Conservation (phyloP, 1,140 invertebrate species). For the Diplogasteroides magnus region DNA sequence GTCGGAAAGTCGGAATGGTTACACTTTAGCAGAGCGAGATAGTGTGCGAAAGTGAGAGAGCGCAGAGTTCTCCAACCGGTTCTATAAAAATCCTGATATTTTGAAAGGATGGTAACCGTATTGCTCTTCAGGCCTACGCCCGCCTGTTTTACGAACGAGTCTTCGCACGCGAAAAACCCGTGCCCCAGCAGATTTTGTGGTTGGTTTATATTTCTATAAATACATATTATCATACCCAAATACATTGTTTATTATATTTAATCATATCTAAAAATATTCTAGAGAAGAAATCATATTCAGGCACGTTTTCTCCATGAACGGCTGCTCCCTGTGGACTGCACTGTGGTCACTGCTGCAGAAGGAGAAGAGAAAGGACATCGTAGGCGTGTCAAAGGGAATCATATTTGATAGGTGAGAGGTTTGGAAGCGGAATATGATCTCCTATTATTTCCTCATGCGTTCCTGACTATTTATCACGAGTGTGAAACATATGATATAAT, state of each 20-base stretch:
- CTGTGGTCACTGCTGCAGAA: constrained; percentile 47
- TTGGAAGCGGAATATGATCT: too few relatives aligned
- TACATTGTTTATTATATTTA: background rate
- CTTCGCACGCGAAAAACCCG: constrained; percentile 61
- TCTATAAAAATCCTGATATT: too few relatives aligned
- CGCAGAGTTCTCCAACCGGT: too few relatives aligned
- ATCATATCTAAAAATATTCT: too few relatives aligned
- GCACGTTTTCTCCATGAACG: constrained; percentile 75
- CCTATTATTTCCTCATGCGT: too few relatives aligned
- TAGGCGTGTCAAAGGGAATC: background rate
- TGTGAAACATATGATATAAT: too few relatives aligned
- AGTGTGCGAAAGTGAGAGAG: too few relatives aligned
- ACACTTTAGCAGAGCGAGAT: too few relatives aligned
- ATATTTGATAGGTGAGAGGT: background rate
- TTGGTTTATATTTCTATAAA: background rate
- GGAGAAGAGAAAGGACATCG: constrained; percentile 2
- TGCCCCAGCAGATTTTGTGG: background rate
- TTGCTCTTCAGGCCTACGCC: constrained; percentile 67
- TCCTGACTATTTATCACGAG: too few relatives aligned
- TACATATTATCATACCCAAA: background rate
- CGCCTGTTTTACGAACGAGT: constrained; percentile 67
- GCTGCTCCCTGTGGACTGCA: constrained; percentile 58
- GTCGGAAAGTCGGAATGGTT: too few relatives aligned
- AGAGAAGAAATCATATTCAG: background rate
- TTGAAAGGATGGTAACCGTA: too few relatives aligned